Base-by-base conservation (phyloP, 2,888 invertebrate species). In the Tribolium freemani region DNA sequence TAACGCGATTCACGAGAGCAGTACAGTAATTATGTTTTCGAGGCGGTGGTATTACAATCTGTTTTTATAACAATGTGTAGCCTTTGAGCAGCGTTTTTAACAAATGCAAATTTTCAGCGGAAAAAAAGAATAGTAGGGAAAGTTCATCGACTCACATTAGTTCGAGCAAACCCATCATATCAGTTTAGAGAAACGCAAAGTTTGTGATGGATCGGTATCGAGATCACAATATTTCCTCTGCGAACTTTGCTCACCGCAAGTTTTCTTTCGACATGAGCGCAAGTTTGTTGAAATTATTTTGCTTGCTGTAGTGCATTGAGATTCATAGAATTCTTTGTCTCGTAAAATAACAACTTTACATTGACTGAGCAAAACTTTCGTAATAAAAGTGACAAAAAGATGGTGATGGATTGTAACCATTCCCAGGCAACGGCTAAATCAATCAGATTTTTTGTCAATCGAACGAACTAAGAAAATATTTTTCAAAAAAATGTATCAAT, bases 21-120 rank as follows among this genome's bases (percentile, higher is more conserved):
- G 54, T 57, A 57, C 56, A 57, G 67, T 67, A 67, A 67, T 67
- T 67, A 67, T 57, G 48, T 57, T 67, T 57, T 31, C 13, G 44
- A 30, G 13, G 46, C 67, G 44, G 13, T 45, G 44, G 13, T 45
- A 38, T 66, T 54, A 53, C 54, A 66, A 50, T 21, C 44, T 53
- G 44, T 66, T 51, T 66, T 66, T 66, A 66, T 51, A 63, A 63
- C 51, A 63, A 38, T 50, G 45, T 58, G 44, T 20, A 31, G 3
- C 51, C 31, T 13, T 63, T 63, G 50, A 51, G 51, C 26, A 10
- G 31, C 9, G 9, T 31, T 31, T 31, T 31, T 31, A 38, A 38
- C 38, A 38, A 31, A 38, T 38, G 38, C 38, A n/a, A 38, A 38
- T 38, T 38, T 38, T n/a, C 3, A 2, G 1, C 8, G 1, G 8